Evolutionary conservation across 2,113 vertebrate species (phyloP).

Genomic region (Actenoides hombroni): DNA sequence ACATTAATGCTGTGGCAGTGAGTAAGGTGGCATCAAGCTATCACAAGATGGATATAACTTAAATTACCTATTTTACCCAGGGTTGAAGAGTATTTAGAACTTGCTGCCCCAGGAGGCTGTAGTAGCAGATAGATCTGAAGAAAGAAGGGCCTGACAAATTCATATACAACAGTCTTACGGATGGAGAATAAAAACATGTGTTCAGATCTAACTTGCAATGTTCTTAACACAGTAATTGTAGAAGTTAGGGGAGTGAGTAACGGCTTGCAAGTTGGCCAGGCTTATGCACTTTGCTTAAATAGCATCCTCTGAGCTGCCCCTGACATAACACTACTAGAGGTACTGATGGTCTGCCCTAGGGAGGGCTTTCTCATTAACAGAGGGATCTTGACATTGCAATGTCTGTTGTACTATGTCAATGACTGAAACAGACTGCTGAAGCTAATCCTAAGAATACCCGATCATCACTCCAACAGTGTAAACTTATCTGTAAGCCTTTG

Average conservation of each 20-base stretch:
- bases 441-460: not conserved
- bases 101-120: not conserved
- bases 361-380: not conserved
- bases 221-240: not conserved
- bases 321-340: not conserved
- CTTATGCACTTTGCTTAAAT: not conserved
- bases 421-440: not conserved
- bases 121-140: not conserved
- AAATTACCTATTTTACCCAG: not conserved
- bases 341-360: not conserved
- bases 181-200: not conserved
- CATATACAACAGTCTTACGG: not conserved
- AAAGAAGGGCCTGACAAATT: not conserved
- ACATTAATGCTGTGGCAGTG: fast-evolving
- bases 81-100: not conserved
- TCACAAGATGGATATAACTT: not conserved
- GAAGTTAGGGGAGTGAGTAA: not conserved
- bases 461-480: not conserved
- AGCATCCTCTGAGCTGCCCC: not conserved
- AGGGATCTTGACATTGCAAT: not conserved
- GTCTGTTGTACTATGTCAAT: not conserved
- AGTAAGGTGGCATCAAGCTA: not conserved
- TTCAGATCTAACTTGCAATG: not conserved
- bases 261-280: not conserved
- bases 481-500: not conserved